These are phyloP conservation scores for Leucozona laternaria DNA, from an alignment of 2,888 invertebrate genomes.

Conservation along the genomic window DNA sequence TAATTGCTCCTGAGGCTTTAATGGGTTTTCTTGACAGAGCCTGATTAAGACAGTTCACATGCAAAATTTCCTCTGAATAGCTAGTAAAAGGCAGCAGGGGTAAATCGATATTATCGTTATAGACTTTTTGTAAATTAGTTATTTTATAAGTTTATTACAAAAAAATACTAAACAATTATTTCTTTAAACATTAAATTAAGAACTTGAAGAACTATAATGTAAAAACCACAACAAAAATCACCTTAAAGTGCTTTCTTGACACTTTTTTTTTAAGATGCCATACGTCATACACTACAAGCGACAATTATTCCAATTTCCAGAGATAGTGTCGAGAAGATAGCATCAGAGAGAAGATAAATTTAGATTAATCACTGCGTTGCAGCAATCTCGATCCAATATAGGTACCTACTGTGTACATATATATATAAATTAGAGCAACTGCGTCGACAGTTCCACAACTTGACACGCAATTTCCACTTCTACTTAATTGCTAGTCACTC, in stretches of 20 bases:
- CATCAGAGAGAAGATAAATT: conserved; percentile 65
- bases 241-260: not conserved
- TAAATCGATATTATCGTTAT: no score
- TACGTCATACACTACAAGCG: not conserved
- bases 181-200: no score
- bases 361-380: conserved; percentile 73
- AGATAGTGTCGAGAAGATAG: conserved; percentile 59
- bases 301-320: conserved; percentile 68
- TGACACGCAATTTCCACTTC: conserved; percentile 72
- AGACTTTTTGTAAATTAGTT: no score
- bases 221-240: not conserved
- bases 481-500: conserved; percentile 48
- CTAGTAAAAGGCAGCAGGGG: no score
- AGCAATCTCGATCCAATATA: conserved; percentile 60
- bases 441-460: conserved; percentile 62
- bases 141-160: no score
- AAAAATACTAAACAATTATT: no score
- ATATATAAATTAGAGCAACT: conserved; percentile 68
- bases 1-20: no score
- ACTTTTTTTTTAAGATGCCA: not conserved
- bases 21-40: no score
- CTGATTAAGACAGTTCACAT: no score
- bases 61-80: no score
- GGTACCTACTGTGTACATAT: not conserved
- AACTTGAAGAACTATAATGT: no score